Evolutionary conservation across 2,888 invertebrate species (phyloP).

Genomic region (Sturmia bella): DNA sequence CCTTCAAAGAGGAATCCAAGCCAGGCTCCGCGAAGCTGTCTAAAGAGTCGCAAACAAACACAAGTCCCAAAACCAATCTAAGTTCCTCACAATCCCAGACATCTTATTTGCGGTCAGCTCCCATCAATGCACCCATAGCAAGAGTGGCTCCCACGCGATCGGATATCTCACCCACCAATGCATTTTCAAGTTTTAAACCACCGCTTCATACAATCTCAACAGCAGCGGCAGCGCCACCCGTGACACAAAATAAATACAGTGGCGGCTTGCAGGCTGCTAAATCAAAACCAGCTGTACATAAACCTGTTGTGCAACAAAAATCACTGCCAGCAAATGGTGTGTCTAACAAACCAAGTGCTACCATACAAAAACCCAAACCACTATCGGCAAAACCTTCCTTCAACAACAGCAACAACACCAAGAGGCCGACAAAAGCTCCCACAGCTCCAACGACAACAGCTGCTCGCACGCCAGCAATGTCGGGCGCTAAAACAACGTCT

Average conservation of each 20-base stretch:
- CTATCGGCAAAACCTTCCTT: constrained; percentile 78
- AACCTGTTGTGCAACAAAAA: constrained; percentile 53
- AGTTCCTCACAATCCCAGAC: constrained; percentile 81
- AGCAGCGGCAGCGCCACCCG: constrained; percentile 21
- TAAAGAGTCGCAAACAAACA: constrained; percentile 55
- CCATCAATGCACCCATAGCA: constrained; percentile 85
- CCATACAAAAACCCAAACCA: constrained; percentile 78
- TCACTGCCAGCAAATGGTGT: constrained; percentile 72
- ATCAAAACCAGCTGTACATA: constrained; percentile 60
- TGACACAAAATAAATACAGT: constrained; percentile 67
- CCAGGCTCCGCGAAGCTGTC: background rate
- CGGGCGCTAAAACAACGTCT: constrained; percentile 62
- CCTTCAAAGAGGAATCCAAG: constrained; percentile 47
- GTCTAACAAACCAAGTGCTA: constrained; percentile 73
- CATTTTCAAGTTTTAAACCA: constrained; percentile 81
- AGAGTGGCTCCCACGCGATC: constrained; percentile 81
- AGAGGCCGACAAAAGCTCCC: constrained; percentile 59
- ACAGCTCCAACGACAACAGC: constrained; percentile 62
- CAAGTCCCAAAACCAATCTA: constrained; percentile 84
- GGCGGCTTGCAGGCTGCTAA: constrained; percentile 19
- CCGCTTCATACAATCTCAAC: constrained; percentile 56
- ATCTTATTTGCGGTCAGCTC: constrained; percentile 87
- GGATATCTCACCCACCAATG: constrained; percentile 77
- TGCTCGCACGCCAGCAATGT: constrained; percentile 56
- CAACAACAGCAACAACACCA: constrained; percentile 71